A percentile compares a stretch with the other conserved stretches of the same genome.
Conservation (phyloP, 2,113 vertebrate genomes). For the Gavialis gangeticus region DNA sequence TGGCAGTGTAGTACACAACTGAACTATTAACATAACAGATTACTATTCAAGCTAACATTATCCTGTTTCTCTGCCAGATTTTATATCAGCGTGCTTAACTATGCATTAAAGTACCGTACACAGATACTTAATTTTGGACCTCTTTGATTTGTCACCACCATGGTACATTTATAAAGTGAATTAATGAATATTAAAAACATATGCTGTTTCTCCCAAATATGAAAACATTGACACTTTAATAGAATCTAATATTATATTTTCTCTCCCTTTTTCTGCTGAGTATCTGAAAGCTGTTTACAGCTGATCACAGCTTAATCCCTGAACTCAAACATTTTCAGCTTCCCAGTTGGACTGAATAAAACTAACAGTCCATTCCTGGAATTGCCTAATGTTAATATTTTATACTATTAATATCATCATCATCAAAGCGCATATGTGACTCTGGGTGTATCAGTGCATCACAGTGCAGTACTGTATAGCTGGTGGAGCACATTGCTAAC, state of each 20-base stretch:
- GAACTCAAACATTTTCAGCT: background rate
- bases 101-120: background rate
- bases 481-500: no score
- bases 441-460: background rate
- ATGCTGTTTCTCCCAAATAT: background rate
- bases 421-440: fast-evolving
- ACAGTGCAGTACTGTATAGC: no score
- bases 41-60: background rate
- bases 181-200: conserved; percentile 26
- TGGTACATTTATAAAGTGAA: background rate
- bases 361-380: background rate
- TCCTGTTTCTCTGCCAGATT: background rate
- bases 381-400: background rate
- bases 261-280: background rate
- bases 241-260: fast-evolving
- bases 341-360: background rate
- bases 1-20: background rate
- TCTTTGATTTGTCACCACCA: conserved; percentile 1
- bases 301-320: background rate
- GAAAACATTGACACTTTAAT: background rate
- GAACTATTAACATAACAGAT: background rate
- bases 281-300: background rate
- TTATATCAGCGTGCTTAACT: background rate
- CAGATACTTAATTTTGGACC: conserved; percentile 23
- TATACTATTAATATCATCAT: background rate